Base-by-base conservation (phyloP, 2,797 vertebrate species). In the Microcaecilia unicolor region DNA sequence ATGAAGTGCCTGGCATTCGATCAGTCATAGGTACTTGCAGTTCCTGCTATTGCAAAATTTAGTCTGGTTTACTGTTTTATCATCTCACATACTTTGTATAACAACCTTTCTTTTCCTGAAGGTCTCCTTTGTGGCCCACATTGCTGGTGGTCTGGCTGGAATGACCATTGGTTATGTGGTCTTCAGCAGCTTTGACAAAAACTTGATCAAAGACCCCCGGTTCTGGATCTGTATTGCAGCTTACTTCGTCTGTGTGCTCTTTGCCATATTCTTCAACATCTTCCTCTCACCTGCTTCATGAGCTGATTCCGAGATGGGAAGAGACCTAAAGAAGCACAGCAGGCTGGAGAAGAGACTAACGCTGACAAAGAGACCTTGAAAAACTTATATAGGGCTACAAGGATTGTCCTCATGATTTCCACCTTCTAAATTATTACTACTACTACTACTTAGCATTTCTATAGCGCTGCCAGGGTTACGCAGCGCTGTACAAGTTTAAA, bases 41-140 rank as follows among this genome's bases (percentile, higher is more conserved):
- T n/a, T n/a, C n/a, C n/a, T n/a, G n/a, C n/a, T 7, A 7, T 13
- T 25, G 5, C 5, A 14, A n/a, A n/a, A n/a, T n/a, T n/a, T n/a
- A n/a, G n/a, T n/a, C n/a, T n/a, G n/a, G n/a, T n/a, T n/a, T n/a
- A n/a, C n/a, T n/a, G n/a, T n/a, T n/a, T n/a, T n/a, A n/a, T n/a
- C n/a, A n/a, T n/a, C n/a, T n/a, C n/a, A n/a, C n/a, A n/a, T n/a
- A n/a, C n/a, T n/a, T n/a, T n/a, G n/a, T n/a, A n/a, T n/a, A n/a
- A n/a, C n/a, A n/a, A n/a, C n/a, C n/a, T 18, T 22, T 8, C 9
- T 28, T 21, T 50, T 55, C 27, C 20, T n/a, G 11, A 35, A 96
- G 92, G 91, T 96, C 18, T 96, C 91, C 19, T 93, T 96, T 35
- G 89, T 92, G 42, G 91, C 91, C 46, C 92, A 96, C 48, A 78